Percentiles rank a stretch among this genome's conserved stretches.
These are phyloP conservation scores for Lindbergichthys nudifrons DNA, from an alignment of 2,797 vertebrate species.

Conservation along the genomic window DNA sequence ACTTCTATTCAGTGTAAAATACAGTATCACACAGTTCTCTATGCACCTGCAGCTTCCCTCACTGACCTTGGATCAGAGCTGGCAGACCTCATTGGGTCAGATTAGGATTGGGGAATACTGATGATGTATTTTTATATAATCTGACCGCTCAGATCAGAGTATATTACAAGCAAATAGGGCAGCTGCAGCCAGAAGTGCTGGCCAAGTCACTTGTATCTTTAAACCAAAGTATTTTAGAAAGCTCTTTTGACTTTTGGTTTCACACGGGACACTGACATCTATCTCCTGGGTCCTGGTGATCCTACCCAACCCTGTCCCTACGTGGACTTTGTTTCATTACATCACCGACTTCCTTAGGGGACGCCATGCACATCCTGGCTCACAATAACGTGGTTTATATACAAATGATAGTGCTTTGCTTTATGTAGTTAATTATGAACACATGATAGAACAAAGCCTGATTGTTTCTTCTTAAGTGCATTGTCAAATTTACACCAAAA, in stretches of 20 bases:
- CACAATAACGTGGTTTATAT: too few species aligned
- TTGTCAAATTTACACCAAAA: too few species aligned
- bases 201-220: not conserved
- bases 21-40: conserved; percentile 40
- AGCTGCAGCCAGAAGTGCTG: not conserved
- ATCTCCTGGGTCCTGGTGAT: too few species aligned
- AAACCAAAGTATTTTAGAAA: not conserved
- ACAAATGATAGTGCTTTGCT: too few species aligned
- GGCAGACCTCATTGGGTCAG: conserved; percentile 27
- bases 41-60: conserved; percentile 52
- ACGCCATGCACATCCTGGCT: too few species aligned
- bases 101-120: conserved; percentile 27
- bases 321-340: too few species aligned
- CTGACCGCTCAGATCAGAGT: conserved; percentile 23
- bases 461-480: not conserved
- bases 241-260: not conserved
- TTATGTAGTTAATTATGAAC: too few species aligned
- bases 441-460: too few species aligned
- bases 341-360: too few species aligned
- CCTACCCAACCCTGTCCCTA: too few species aligned
- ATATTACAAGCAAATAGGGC: conserved; percentile 4
- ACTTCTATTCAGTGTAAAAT: conserved; percentile 31
- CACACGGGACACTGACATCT: too few species aligned
- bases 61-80: conserved; percentile 57
- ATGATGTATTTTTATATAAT: conserved; percentile 20